Conservation (phyloP, 1,140 invertebrate genomes). For the Trypoxylus dichotomus region DNA sequence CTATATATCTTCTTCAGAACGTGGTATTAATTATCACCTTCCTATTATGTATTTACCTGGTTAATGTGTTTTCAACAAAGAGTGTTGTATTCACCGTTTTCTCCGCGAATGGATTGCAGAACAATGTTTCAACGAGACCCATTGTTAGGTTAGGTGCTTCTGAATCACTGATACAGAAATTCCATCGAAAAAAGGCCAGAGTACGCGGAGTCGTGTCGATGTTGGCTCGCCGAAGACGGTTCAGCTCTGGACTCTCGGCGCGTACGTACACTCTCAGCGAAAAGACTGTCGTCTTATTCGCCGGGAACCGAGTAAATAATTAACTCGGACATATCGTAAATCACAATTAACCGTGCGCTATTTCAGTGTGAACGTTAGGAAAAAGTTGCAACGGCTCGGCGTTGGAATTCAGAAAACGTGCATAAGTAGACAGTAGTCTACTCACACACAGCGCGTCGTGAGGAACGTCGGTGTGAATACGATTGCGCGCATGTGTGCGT, state of each 20-base stretch:
- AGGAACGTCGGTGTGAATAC: background rate
- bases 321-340: conserved; percentile 23
- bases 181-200: background rate
- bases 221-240: background rate
- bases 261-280: background rate
- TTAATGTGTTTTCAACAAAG: background rate
- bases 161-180: conserved; percentile 16
- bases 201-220: background rate
- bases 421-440: conserved; percentile 17
- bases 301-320: conserved; percentile 13
- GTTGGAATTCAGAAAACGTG: conserved; percentile 25
- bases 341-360: conserved; percentile 24
- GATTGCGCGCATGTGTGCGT: background rate
- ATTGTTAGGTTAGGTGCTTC: conserved; percentile 10
- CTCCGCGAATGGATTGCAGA: background rate
- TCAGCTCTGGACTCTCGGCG: background rate
- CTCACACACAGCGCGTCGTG: background rate
- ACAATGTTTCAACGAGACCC: conserved; percentile 6
- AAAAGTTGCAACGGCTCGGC: conserved; percentile 16
- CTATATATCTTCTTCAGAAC: background rate
- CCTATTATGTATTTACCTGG: background rate
- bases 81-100: background rate
- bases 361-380: conserved; percentile 19
- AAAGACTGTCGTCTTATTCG: conserved; percentile 5
- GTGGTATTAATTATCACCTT: conserved; percentile 1